phyloP scores from a whole-genome alignment of 1,140 invertebrate genomes.

The Lordiphosa collinella region DNA sequence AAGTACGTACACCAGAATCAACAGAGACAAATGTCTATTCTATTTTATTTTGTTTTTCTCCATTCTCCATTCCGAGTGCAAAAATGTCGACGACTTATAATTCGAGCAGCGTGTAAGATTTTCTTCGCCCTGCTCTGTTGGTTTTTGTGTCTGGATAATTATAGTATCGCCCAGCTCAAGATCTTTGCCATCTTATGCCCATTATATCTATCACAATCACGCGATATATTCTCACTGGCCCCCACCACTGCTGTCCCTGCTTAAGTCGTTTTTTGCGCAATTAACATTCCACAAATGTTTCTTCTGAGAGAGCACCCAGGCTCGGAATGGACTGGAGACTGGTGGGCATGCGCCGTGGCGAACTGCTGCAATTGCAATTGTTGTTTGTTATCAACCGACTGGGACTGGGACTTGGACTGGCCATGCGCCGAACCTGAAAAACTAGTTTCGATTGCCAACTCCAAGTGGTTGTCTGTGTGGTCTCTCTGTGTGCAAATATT shows the following conservation, averaged over 20 bases:
- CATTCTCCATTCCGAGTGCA: conserved; percentile 34
- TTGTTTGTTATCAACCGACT: conserved; percentile 59
- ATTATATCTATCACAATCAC: conserved; percentile 71
- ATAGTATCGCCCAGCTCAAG: conserved; percentile 6
- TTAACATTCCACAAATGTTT: conserved; percentile 72
- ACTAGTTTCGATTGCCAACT: conserved; percentile 64
- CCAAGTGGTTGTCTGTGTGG: neutral
- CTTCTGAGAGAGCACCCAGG: conserved; percentile 20
- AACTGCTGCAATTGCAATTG: too few relatives aligned
- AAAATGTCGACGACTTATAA: conserved; percentile 75
- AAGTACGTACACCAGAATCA: neutral
- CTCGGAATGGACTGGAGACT: conserved; percentile 30
- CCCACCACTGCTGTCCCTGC: too few relatives aligned
- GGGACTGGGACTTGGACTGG: neutral
- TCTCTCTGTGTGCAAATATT: conserved; percentile 30
- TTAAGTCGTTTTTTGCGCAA: conserved; percentile 43
- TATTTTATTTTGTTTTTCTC: conserved; percentile 62
- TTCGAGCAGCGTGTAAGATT: conserved; percentile 64
- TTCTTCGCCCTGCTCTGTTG: conserved; percentile 31
- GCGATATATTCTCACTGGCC: conserved; percentile 61
- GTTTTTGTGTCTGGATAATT: conserved; percentile 13
- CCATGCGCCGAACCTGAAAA: conserved; percentile 73
- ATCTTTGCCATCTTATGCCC: conserved; percentile 21
- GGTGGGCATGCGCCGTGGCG: conserved; percentile 63
- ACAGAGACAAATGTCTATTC: conserved; percentile 59